Percentiles rank a stretch among this genome's conserved stretches.
Evolutionary conservation across 2,888 invertebrate genomes (phyloP).

Genomic region (Cosmorhoe ocellata): DNA sequence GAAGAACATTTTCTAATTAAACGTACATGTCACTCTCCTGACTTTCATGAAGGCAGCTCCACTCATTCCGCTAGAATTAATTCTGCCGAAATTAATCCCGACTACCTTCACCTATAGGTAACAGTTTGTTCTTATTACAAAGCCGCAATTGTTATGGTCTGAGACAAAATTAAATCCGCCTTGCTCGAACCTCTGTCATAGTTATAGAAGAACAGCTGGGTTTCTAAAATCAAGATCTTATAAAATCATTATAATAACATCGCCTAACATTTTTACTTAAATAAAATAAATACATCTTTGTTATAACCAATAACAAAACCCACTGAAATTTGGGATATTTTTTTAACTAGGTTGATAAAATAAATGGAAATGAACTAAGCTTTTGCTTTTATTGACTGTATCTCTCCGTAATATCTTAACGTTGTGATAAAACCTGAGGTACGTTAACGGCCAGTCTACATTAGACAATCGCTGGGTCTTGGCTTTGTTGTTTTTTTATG

Average conservation of each 20-base stretch:
- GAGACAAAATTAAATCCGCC: constrained; percentile 47
- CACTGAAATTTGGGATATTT: too few relatives aligned
- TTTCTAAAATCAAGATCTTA: neutral
- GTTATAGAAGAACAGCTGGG: constrained; percentile 2
- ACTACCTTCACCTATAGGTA: constrained; percentile 51
- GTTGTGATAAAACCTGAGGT: constrained; percentile 25
- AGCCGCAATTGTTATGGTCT: constrained; percentile 50
- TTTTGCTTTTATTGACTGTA: neutral
- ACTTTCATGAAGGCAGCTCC: constrained; percentile 38
- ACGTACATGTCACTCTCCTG: neutral
- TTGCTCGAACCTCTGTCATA: constrained; percentile 34
- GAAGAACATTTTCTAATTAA: constrained; percentile 8
- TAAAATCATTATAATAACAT: too few relatives aligned
- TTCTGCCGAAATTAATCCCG: constrained; percentile 54
- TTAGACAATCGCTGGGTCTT: constrained; percentile 13
- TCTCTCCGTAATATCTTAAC: constrained; percentile 22
- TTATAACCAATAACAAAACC: too few relatives aligned
- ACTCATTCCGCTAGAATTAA: constrained; percentile 53
- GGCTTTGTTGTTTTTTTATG: neutral
- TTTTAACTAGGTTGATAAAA: too few relatives aligned
- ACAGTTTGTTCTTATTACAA: constrained; percentile 58
- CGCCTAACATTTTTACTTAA: too few relatives aligned
- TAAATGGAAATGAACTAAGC: neutral
- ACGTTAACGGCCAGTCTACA: constrained; percentile 11
- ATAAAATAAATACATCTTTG: too few relatives aligned